A percentile compares a stretch with the other conserved stretches of the same genome.
phyloP scores from a whole-genome alignment of 2,113 vertebrate species.

The Scophthalmus maximus region DNA sequence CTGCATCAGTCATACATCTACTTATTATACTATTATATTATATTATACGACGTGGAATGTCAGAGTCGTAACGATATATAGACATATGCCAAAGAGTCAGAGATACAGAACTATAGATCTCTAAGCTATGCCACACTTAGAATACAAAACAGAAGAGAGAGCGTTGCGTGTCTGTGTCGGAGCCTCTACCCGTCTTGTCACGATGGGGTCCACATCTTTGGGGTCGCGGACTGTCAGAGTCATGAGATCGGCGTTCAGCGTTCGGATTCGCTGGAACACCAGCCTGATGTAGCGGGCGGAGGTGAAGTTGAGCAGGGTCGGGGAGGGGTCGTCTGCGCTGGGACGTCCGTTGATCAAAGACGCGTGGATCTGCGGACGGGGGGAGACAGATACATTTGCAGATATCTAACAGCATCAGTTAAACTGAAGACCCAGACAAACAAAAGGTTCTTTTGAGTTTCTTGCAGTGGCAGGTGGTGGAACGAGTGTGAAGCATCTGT shows the following conservation, averaged over 20 bases:
- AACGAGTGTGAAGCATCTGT: background rate
- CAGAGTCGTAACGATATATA: too few relatives aligned
- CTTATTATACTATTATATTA: too few relatives aligned
- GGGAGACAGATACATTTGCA: background rate
- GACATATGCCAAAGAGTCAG: too few relatives aligned
- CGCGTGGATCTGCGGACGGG: conserved; percentile 89
- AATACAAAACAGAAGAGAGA: background rate
- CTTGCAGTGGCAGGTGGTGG: background rate
- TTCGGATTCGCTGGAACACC: conserved; percentile 92
- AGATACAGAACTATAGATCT: too few relatives aligned
- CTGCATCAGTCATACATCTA: background rate
- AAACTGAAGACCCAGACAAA: background rate
- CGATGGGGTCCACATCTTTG: conserved; percentile 91
- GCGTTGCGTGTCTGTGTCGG: conserved; percentile 30
- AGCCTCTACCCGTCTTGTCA: conserved; percentile 96
- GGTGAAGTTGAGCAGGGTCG: conserved; percentile 91
- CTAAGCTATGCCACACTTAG: too few relatives aligned
- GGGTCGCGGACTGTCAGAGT: conserved; percentile 90
- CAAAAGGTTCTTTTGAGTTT: background rate
- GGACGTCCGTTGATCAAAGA: conserved; percentile 96
- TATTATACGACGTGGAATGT: too few relatives aligned
- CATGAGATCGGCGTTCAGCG: conserved; percentile 97
- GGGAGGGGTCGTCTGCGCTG: conserved; percentile 94
- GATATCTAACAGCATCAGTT: background rate
- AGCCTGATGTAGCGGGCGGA: conserved; percentile 95